These are phyloP conservation scores for Hirundo rustica DNA, from an alignment of 2,797 vertebrate genomes.

Conservation along the genomic window DNA sequence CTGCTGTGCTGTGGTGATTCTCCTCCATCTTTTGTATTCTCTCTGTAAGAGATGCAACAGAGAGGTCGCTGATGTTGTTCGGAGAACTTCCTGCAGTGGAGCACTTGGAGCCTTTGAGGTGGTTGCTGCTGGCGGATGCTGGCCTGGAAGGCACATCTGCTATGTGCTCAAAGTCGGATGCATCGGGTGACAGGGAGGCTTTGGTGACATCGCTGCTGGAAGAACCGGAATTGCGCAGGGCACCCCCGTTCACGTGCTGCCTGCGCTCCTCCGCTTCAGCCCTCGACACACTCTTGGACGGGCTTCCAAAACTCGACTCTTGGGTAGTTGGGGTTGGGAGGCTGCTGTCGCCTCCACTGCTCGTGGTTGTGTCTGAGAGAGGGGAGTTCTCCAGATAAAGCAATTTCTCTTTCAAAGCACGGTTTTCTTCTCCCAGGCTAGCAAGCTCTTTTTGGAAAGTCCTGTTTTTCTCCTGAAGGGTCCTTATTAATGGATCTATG, in stretches of 20 bases:
- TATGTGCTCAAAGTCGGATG: constrained; percentile 91
- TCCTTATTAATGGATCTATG: constrained; percentile 79
- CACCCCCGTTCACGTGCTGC: constrained; percentile 49
- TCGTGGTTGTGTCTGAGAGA: constrained; percentile 72
- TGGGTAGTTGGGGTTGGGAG: constrained; percentile 73
- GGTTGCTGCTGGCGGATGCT: constrained; percentile 79
- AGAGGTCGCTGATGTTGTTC: constrained; percentile 78
- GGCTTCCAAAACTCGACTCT: constrained; percentile 76
- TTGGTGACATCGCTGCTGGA: constrained; percentile 89
- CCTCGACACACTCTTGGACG: constrained; percentile 67
- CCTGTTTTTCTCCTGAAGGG: constrained; percentile 88
- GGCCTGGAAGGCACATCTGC: constrained; percentile 83
- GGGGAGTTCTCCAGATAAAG: constrained; percentile 83
- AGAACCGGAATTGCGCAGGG: constrained; percentile 81
- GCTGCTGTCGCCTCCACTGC: constrained; percentile 77
- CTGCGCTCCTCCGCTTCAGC: constrained; percentile 67
- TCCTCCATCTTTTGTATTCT: constrained; percentile 97
- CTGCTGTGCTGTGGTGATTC: constrained; percentile 92
- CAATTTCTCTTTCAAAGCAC: constrained; percentile 87
- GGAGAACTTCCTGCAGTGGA: constrained; percentile 72
- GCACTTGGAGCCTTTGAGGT: constrained; percentile 69
- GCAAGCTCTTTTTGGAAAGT: constrained; percentile 89
- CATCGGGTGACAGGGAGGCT: constrained; percentile 88
- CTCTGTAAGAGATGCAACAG: constrained; percentile 88
- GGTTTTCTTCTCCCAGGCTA: constrained; percentile 88